Conservation (phyloP, 1,140 invertebrate species). For the Drosophila nigrodunni region DNA sequence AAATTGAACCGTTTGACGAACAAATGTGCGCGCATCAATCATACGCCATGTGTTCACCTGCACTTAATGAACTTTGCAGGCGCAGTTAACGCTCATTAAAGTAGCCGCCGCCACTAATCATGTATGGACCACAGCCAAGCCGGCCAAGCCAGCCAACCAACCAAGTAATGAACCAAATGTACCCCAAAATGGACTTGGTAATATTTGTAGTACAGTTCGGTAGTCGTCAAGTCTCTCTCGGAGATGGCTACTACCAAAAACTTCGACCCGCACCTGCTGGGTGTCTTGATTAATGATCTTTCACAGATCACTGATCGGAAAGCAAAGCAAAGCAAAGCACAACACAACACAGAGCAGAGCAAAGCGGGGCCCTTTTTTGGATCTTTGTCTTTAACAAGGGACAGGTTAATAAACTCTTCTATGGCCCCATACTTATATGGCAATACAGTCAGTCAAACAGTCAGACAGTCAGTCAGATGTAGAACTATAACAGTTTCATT, state of each 20-base stretch:
- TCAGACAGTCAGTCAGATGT: conserved; percentile 29
- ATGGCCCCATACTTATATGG: conserved; percentile 59
- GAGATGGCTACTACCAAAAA: conserved; percentile 59
- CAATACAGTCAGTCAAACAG: conserved; percentile 40
- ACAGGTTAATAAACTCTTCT: conserved; percentile 75
- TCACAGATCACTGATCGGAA: conserved; percentile 14
- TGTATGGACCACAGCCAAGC: conserved; percentile 17
- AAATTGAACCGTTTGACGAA: conserved; percentile 30
- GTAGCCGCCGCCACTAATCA: conserved; percentile 79
- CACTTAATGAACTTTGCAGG: conserved; percentile 79
- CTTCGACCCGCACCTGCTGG: conserved; percentile 69
- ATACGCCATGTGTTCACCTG: conserved; percentile 61
- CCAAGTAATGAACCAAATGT: conserved; percentile 8
- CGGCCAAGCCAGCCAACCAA: too few relatives aligned
- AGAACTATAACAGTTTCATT: conserved; percentile 82
- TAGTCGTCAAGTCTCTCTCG: conserved; percentile 54
- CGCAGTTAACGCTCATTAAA: conserved; percentile 83
- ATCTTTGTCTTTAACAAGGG: conserved; percentile 49
- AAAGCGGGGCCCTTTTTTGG: conserved; percentile 70
- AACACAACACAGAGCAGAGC: conserved; percentile 11
- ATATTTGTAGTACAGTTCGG: conserved; percentile 75
- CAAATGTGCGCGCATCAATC: conserved; percentile 71
- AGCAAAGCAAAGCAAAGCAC: conserved; percentile 34
- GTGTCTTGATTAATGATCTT: conserved; percentile 80
- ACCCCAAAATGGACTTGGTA: conserved; percentile 24